Percentiles rank a stretch among this genome's conserved stretches.
phyloP scores from a whole-genome alignment of 2,888 invertebrate species.

The Sphaerophoria taeniata region DNA sequence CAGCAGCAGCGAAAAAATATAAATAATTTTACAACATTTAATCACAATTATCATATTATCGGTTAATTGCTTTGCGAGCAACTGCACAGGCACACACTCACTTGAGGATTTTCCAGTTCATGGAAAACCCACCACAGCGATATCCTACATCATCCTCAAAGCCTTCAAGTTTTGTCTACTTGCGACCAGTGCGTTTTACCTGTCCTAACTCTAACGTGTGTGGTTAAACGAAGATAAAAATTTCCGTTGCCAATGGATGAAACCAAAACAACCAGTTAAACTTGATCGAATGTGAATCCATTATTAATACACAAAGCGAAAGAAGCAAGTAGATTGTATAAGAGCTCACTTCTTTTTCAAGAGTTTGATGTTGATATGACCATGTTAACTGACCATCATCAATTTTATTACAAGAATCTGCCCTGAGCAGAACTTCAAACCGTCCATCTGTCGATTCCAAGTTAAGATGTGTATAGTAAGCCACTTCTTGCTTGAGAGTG shows the following conservation, averaged over 20 bases:
- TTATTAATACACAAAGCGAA: constrained; percentile 41
- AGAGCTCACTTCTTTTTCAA: constrained; percentile 32
- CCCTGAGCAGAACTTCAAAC: constrained; percentile 45
- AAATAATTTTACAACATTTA: constrained; percentile 50
- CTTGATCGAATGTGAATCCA: constrained; percentile 69
- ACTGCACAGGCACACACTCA: constrained; percentile 5
- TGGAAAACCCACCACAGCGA: constrained; percentile 42
- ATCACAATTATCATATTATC: constrained; percentile 70
- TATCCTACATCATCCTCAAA: constrained; percentile 37
- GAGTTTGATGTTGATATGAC: constrained; percentile 51
- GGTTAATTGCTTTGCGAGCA: constrained; percentile 52
- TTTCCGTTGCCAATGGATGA: constrained; percentile 39
- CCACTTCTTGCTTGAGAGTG: background rate
- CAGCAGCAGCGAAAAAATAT: background rate
- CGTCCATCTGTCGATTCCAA: background rate
- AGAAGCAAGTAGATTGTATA: constrained; percentile 59
- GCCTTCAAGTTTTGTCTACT: constrained; percentile 14
- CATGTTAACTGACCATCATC: constrained; percentile 68
- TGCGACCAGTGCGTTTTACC: background rate
- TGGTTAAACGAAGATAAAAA: constrained; percentile 31
- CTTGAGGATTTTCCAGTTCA: constrained; percentile 44
- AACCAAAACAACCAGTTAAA: constrained; percentile 67
- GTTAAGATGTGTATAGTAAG: constrained; percentile 8
- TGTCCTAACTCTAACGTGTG: constrained; percentile 29
- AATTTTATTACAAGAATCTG: constrained; percentile 67